These are phyloP conservation scores for Drosophila tropicalis DNA, from an alignment of 1,140 invertebrate genomes.

Conservation along the genomic window DNA sequence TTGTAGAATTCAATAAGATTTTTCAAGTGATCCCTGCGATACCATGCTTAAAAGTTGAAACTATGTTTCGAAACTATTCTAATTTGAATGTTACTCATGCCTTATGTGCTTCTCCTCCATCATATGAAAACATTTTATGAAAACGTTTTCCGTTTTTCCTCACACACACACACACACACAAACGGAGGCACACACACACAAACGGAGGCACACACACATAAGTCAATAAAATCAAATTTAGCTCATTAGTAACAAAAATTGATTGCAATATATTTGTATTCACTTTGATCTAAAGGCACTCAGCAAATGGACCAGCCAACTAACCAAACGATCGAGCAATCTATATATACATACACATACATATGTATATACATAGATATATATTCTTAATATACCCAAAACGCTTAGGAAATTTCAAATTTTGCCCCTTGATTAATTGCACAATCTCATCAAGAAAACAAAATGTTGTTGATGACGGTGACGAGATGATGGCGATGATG, in stretches of 20 bases:
- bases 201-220: slow-evolving; percentile 11
- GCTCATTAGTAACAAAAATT: slow-evolving; percentile 76
- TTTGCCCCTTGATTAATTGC: slow-evolving; percentile 65
- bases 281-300: slow-evolving; percentile 76
- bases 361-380: slow-evolving; percentile 17
- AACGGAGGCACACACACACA: slow-evolving; percentile 14
- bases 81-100: neutral
- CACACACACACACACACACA: slow-evolving; percentile 16
- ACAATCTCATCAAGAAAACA: slow-evolving; percentile 27
- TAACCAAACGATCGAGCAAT: slow-evolving; percentile 19
- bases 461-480: neutral
- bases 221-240: slow-evolving; percentile 79
- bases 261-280: slow-evolving; percentile 70
- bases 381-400: slow-evolving; percentile 41
- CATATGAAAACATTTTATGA: slow-evolving; percentile 6
- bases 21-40: too few species aligned
- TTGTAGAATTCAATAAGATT: too few species aligned
- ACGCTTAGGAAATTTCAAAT: slow-evolving; percentile 47
- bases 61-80: neutral
- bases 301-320: slow-evolving; percentile 29
- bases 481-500: neutral
- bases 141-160: slow-evolving; percentile 11
- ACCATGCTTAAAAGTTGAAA: too few species aligned
- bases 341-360: slow-evolving; percentile 24
- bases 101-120: neutral